These are phyloP conservation scores for Neogobius melanostomus DNA, from an alignment of 2,113 vertebrate species.

Conservation along the genomic window DNA sequence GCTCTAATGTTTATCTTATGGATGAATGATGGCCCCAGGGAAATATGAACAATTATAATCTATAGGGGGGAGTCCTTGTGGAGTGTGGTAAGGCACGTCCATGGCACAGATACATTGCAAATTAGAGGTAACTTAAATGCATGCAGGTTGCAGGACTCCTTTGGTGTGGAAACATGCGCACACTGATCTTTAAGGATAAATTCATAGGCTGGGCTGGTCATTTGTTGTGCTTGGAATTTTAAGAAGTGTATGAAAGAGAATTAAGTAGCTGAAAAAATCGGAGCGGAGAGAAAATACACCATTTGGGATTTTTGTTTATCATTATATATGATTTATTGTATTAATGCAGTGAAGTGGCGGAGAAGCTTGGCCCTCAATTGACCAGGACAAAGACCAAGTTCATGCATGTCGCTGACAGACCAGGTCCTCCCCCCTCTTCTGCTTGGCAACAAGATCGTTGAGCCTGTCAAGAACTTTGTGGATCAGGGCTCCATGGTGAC, in stretches of 20 bases:
- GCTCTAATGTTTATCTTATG: constrained; percentile 63
- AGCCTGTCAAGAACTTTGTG: too few relatives aligned
- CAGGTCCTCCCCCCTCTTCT: too few relatives aligned
- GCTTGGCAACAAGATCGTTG: too few relatives aligned
- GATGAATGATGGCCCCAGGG: constrained; percentile 58
- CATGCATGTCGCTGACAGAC: too few relatives aligned
- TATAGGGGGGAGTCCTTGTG: constrained; percentile 20
- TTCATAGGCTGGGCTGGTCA: neutral
- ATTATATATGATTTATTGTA: too few relatives aligned
- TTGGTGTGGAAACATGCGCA: neutral
- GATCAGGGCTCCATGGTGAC: too few relatives aligned
- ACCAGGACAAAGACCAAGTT: too few relatives aligned
- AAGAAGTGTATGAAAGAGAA: neutral
- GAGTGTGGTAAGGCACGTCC: constrained; percentile 10
- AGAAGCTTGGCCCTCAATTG: too few relatives aligned
- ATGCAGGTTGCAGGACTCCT: constrained; percentile 6
- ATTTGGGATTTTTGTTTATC: neutral
- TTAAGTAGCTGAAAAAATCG: neutral
- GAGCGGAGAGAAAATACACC: too few relatives aligned
- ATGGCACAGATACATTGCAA: constrained; percentile 20
- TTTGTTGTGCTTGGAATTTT: neutral
- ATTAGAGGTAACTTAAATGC: constrained; percentile 27
- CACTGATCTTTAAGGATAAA: neutral
- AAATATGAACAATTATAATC: constrained; percentile 40
- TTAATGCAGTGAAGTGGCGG: too few relatives aligned